phyloP scores from a whole-genome alignment of 2,888 invertebrate species.

The Drosophila fungiperda region DNA sequence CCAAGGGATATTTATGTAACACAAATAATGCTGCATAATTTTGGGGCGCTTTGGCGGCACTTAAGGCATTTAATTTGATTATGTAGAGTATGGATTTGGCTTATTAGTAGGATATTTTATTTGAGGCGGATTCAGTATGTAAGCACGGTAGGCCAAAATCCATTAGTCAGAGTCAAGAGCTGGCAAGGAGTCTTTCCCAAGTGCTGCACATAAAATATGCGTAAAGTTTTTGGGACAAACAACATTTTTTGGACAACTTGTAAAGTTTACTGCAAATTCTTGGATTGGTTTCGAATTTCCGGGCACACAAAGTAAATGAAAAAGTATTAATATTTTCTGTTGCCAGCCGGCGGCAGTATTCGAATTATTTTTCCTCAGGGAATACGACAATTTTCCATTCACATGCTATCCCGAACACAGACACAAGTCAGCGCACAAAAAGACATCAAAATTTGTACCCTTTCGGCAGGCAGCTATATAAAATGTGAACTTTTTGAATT shows the following conservation, averaged over 20 bases:
- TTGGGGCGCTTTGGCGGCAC: slow-evolving; percentile 3
- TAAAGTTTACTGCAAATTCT: slow-evolving; percentile 54
- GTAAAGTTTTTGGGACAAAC: slow-evolving; percentile 60
- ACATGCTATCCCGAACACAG: slow-evolving; percentile 18
- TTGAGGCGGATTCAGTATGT: slow-evolving; percentile 33
- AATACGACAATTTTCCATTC: slow-evolving; percentile 49
- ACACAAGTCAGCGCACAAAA: slow-evolving; percentile 40
- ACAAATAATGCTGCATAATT: slow-evolving; percentile 46
- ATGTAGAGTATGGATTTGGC: slow-evolving; percentile 37
- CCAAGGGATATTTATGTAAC: slow-evolving; percentile 19
- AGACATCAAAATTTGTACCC: slow-evolving; percentile 64
- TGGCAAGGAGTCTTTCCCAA: slow-evolving; percentile 29
- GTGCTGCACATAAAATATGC: slow-evolving; percentile 67
- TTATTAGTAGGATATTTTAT: slow-evolving; percentile 53
- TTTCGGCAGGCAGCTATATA: slow-evolving; percentile 57
- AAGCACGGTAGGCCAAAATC: slow-evolving; percentile 50
- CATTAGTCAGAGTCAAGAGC: slow-evolving; percentile 50
- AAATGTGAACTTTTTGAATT: slow-evolving; percentile 54
- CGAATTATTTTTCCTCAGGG: slow-evolving; percentile 72
- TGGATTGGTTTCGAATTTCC: slow-evolving; percentile 25
- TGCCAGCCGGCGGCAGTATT: slow-evolving; percentile 40
- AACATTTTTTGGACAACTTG: slow-evolving; percentile 59
- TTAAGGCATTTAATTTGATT: slow-evolving; percentile 50
- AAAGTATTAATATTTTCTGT: slow-evolving; percentile 73
- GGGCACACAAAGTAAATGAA: slow-evolving; percentile 64